Evolutionary conservation across 2,888 invertebrate species (phyloP), one percentile per base, ranked within the genome.

Genomic region (Steinernema scapterisci): DNA sequence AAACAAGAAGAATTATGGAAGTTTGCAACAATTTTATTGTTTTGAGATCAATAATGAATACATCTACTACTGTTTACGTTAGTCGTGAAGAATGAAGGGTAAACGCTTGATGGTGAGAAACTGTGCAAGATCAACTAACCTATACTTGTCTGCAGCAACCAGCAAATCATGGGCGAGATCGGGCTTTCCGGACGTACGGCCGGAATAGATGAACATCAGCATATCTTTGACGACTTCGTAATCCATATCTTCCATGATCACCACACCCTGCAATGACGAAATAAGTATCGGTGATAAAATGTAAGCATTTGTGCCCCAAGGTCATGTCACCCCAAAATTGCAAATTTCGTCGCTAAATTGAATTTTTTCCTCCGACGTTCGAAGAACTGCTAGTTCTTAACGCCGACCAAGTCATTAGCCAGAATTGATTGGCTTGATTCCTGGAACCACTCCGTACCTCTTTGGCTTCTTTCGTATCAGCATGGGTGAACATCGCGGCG

Each of bases 111-210:
- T 19, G 2, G 11, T 79, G 25, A 63, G 0, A 9, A 6, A n/a
- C n/a, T n/a, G n/a, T n/a, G n/a, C n/a, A 21, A 19, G n/a, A 9
- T 7, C 19, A 31, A n/a, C 78, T n/a, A 6, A 81, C 83, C 81
- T 56, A 74, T 84, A 87, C 73, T 88, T 87, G 77, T 87, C 87
- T 27, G 87, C 87, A 6, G 87, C 87, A 63, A 87, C 83, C 43
- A 87, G 76, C 72, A 87, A 76, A 46, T 87, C 87, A 11, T 84
- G 16, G 80, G 79, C 85, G 72, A 87, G 79, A 71, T 88, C 87
- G 56, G 79, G 77, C 43, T 86, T 85, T 46, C 83, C 80, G 27
- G 82, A 78, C 71, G 83, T 86, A 7, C 79, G 75, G 0, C 87
- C 88, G 46, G 80, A 81, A 73, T 87, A 87, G 72, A 87, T 84